A percentile compares a stretch with the other conserved stretches of the same genome.
Evolutionary conservation across 2,888 invertebrate species (phyloP).

Genomic region (Melanchra persicariae): DNA sequence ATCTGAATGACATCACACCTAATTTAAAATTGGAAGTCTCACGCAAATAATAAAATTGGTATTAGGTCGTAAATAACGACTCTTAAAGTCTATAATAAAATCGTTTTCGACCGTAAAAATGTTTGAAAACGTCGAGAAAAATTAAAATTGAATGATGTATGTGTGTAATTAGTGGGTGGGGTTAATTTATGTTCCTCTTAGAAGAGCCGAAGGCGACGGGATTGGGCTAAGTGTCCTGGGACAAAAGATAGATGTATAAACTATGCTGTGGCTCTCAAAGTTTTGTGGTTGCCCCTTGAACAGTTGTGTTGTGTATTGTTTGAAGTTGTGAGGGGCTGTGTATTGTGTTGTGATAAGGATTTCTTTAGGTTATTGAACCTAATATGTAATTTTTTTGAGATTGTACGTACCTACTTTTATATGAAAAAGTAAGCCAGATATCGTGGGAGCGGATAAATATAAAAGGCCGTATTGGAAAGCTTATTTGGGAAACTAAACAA

Average conservation of each 20-base stretch:
- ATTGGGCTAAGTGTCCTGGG: constrained; percentile 55
- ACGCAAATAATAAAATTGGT: constrained; percentile 45
- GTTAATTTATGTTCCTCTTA: constrained; percentile 75
- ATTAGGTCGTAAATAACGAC: constrained; percentile 58
- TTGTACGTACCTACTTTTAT: too few species aligned
- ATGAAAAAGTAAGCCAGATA: too few species aligned
- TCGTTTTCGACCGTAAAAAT: constrained; percentile 55
- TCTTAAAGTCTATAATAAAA: constrained; percentile 59
- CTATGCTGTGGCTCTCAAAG: constrained; percentile 52
- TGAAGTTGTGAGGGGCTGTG: neutral
- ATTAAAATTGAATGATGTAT: constrained; percentile 75
- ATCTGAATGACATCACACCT: constrained; percentile 33
- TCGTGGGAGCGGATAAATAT: too few species aligned
- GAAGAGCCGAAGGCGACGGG: constrained; percentile 65
- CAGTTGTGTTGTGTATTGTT: constrained; percentile 20
- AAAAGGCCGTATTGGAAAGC: too few species aligned
- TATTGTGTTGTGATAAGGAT: neutral
- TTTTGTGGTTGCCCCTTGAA: constrained; percentile 16
- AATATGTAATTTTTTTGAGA: too few species aligned
- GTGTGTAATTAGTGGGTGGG: constrained; percentile 74
- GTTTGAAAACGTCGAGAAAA: constrained; percentile 75
- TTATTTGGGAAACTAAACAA: too few species aligned
- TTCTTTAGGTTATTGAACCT: neutral
- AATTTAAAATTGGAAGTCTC: constrained; percentile 54
- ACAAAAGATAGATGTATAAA: constrained; percentile 59